Evolutionary conservation across 2,797 vertebrate genomes (phyloP).

Genomic region (Balearica regulorum): DNA sequence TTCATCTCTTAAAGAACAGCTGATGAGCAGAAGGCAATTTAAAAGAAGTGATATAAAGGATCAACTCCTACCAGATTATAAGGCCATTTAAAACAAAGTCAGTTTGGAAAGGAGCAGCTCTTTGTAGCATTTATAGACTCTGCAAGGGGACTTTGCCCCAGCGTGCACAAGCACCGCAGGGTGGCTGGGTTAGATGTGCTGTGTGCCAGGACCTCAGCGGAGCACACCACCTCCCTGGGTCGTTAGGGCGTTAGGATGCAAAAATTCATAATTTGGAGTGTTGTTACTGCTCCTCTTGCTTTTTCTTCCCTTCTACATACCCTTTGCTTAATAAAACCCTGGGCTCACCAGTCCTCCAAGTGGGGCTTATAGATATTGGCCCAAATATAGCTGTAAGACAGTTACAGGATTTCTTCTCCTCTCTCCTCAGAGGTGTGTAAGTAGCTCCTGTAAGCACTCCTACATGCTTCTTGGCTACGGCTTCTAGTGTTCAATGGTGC

Average conservation of each 20-base stretch:
- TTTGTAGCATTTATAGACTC: not conserved
- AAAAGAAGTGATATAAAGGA: constrained; percentile 7
- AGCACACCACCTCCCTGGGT: not conserved
- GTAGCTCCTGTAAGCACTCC: not conserved
- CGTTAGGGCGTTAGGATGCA: not conserved
- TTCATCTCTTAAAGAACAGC: not conserved
- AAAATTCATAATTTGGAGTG: not conserved
- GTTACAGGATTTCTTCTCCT: not conserved
- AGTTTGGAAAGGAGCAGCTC: not conserved
- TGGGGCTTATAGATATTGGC: too few species aligned
- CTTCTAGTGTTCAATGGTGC: not conserved
- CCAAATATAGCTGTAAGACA: not conserved
- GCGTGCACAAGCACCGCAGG: not conserved
- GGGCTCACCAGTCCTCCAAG: not conserved
- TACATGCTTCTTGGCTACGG: not conserved
- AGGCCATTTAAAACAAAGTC: not conserved
- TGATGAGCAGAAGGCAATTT: constrained; percentile 49
- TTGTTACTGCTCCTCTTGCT: not conserved
- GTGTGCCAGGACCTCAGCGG: not conserved
- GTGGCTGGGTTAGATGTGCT: not conserved
- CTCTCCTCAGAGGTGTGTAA: not conserved
- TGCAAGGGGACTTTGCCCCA: not conserved
- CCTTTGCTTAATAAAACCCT: not conserved
- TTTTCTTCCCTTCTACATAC: not conserved
- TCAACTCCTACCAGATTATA: not conserved